These are phyloP conservation scores for Cephus rjabovi DNA, from an alignment of 2,888 invertebrate species.

Conservation along the genomic window DNA sequence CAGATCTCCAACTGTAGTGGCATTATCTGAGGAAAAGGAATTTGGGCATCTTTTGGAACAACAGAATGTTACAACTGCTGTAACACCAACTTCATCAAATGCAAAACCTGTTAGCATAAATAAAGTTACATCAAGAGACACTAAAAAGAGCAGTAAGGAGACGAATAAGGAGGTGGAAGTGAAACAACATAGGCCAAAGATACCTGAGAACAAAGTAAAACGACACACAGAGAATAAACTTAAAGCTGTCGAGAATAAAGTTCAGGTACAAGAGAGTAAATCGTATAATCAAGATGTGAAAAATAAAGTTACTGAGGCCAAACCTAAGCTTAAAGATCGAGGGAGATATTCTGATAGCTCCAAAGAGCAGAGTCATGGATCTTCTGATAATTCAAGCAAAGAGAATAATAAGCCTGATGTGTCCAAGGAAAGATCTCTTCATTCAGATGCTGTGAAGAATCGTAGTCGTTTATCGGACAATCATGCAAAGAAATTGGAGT, in stretches of 20 bases:
- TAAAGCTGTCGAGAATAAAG: conserved; percentile 23
- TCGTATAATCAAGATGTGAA: neutral
- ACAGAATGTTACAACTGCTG: conserved; percentile 12
- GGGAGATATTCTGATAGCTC: conserved; percentile 18
- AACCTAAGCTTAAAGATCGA: conserved; percentile 13
- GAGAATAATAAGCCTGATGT: conserved; percentile 55
- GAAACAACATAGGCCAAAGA: conserved; percentile 27
- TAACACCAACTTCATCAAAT: conserved; percentile 7
- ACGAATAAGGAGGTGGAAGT: conserved; percentile 27
- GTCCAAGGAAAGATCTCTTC: conserved; percentile 34
- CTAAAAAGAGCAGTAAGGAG: conserved; percentile 7
- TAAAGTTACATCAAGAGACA: conserved; percentile 21
- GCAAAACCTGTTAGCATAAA: conserved; percentile 12
- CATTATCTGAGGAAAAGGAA: conserved; percentile 14
- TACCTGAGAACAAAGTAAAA: conserved; percentile 23
- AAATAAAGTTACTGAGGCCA: conserved; percentile 12
- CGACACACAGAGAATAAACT: conserved; percentile 18
- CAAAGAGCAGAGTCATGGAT: conserved; percentile 23
- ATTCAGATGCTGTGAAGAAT: conserved; percentile 11
- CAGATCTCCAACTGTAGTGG: conserved; percentile 25
- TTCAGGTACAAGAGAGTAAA: conserved; percentile 4
- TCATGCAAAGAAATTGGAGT: conserved; percentile 33
- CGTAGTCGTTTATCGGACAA: conserved; percentile 23
- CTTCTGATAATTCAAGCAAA: conserved; percentile 49
- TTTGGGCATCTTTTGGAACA: conserved; percentile 14